Conservation (phyloP, 1,140 invertebrate species). For the Lasioglossum albipes region DNA sequence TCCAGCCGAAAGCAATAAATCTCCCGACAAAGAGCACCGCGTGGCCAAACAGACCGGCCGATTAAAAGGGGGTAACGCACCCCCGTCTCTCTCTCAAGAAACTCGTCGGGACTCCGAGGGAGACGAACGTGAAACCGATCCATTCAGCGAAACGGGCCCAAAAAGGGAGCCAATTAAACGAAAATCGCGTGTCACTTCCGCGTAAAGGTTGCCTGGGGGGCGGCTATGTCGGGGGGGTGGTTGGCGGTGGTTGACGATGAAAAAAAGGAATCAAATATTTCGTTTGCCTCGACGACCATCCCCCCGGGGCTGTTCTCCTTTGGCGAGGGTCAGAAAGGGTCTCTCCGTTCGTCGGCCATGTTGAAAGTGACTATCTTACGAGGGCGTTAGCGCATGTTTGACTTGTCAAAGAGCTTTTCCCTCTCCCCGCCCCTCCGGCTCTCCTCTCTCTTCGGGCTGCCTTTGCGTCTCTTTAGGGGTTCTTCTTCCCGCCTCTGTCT, state of each 20-base stretch:
- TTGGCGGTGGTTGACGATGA: background rate
- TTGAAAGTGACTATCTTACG: slow-evolving; percentile 57
- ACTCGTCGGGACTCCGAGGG: no score
- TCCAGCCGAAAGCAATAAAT: no score
- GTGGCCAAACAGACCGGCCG: no score
- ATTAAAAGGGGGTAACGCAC: no score
- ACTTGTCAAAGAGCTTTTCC: slow-evolving; percentile 52
- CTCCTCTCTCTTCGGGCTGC: slow-evolving; percentile 1
- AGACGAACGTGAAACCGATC: background rate
- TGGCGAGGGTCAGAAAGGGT: slow-evolving; percentile 47
- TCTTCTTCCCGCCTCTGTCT: slow-evolving; percentile 52
- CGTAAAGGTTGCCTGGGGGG: background rate
- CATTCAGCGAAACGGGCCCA: background rate
- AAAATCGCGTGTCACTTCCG: slow-evolving; percentile 19
- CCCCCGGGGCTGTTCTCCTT: slow-evolving; percentile 38
- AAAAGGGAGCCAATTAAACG: slow-evolving; percentile 39
- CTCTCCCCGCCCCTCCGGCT: background rate
- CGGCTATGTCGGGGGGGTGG: no score
- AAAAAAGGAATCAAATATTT: slow-evolving; percentile 47
- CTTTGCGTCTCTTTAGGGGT: slow-evolving; percentile 50
- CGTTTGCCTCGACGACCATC: slow-evolving; percentile 40
- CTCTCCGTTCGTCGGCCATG: slow-evolving; percentile 45
- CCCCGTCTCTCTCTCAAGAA: no score
- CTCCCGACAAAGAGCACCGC: no score
- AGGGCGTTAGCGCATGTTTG: slow-evolving; percentile 57